These are phyloP conservation scores for Pyrgilauda ruficollis DNA, from an alignment of 2,113 vertebrate genomes.

Conservation along the genomic window DNA sequence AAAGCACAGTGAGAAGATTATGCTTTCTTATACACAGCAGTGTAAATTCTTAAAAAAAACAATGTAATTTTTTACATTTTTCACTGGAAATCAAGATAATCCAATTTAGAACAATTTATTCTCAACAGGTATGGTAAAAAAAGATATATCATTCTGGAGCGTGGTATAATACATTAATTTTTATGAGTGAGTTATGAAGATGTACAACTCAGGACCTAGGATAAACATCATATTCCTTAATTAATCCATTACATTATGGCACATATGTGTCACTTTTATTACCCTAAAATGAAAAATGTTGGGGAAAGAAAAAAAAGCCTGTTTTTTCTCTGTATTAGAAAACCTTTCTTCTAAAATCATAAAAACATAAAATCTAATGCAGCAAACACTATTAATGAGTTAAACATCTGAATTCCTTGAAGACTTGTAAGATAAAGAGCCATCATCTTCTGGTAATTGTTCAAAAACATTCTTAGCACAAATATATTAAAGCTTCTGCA, in stretches of 20 bases:
- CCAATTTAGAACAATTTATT: slow-evolving; percentile 72
- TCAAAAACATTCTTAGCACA: slow-evolving; percentile 21
- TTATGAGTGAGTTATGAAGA: slow-evolving; percentile 77
- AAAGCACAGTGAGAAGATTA: slow-evolving; percentile 41
- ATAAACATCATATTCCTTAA: slow-evolving; percentile 80
- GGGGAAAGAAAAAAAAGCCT: not conserved
- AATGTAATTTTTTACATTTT: slow-evolving; percentile 62
- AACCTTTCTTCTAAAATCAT: slow-evolving; percentile 63
- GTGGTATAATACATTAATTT: slow-evolving; percentile 74
- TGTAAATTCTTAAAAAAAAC: slow-evolving; percentile 70
- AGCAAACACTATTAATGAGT: slow-evolving; percentile 70
- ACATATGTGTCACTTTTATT: slow-evolving; percentile 75
- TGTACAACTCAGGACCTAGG: slow-evolving; percentile 69
- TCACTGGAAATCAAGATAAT: slow-evolving; percentile 61
- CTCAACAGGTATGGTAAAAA: slow-evolving; percentile 74
- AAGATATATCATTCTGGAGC: slow-evolving; percentile 54
- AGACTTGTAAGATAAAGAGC: slow-evolving; percentile 65
- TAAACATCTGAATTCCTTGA: slow-evolving; percentile 63
- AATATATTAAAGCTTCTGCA: slow-evolving; percentile 11
- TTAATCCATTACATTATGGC: slow-evolving; percentile 75
- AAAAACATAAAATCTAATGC: slow-evolving; percentile 62
- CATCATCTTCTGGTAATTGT: slow-evolving; percentile 52
- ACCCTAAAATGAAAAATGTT: slow-evolving; percentile 70
- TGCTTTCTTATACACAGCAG: slow-evolving; percentile 35
- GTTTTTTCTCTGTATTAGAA: slow-evolving; percentile 48